phyloP scores from a whole-genome alignment of 2,113 vertebrate genomes.

The Heterocephalus glaber region DNA sequence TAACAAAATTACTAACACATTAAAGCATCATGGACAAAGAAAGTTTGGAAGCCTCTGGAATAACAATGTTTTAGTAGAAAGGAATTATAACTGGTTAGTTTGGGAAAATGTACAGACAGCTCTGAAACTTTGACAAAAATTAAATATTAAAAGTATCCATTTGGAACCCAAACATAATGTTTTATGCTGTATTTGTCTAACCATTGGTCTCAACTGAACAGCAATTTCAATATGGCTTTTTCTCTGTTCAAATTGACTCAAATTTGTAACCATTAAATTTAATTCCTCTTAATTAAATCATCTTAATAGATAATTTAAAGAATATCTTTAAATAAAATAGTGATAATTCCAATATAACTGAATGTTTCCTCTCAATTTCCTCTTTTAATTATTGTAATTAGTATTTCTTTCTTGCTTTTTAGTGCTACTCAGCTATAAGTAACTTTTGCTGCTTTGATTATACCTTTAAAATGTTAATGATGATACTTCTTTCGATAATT shows the following conservation, averaged over 20 bases:
- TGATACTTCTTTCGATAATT: not conserved
- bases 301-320: slow-evolving; percentile 30
- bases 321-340: slow-evolving; percentile 44
- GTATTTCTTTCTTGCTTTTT: not conserved
- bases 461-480: slow-evolving; percentile 9
- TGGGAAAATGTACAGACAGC: not conserved
- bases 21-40: not conserved
- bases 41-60: not conserved
- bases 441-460: slow-evolving; percentile 45
- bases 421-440: not conserved
- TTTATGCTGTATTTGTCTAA: not conserved
- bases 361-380: slow-evolving; percentile 50
- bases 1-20: not conserved
- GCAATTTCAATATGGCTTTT: not conserved
- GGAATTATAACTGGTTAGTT: not conserved
- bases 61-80: not conserved
- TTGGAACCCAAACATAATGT: not conserved
- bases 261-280: slow-evolving; percentile 13
- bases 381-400: slow-evolving; percentile 48
- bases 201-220: not conserved
- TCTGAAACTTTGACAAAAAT: not conserved
- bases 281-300: slow-evolving; percentile 60
- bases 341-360: not conserved
- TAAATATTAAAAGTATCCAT: not conserved
- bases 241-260: slow-evolving; percentile 13